Percentiles rank a stretch among this genome's conserved stretches.
Conservation (phyloP, 2,113 vertebrate species). For the Tupaia tana region DNA sequence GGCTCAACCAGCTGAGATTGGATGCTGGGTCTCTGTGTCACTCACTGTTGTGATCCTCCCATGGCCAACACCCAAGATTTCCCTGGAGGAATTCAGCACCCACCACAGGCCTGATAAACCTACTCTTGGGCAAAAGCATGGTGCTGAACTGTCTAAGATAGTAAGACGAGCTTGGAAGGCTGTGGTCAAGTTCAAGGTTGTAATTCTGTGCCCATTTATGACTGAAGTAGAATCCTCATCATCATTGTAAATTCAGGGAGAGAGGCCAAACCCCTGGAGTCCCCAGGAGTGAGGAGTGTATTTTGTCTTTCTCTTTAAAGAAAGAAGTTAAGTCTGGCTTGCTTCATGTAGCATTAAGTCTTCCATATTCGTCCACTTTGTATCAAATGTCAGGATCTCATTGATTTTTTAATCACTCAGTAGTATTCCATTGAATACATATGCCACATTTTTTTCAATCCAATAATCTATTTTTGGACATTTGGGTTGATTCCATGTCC, state of each 20-base stretch:
- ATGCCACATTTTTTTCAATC: too few species aligned
- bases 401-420: too few species aligned
- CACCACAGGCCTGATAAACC: accelerated
- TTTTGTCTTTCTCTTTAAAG: background rate
- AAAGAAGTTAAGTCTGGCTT: too few species aligned
- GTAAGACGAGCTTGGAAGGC: background rate
- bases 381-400: too few species aligned
- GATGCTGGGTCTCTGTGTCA: background rate
- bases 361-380: too few species aligned
- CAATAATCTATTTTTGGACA: too few species aligned
- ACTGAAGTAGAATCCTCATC: background rate
- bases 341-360: too few species aligned
- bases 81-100: background rate
- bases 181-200: background rate
- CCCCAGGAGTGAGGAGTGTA: background rate
- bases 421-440: too few species aligned
- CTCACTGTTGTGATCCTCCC: background rate
- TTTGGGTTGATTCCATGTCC: too few species aligned
- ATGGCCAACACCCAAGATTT: too few species aligned
- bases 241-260: background rate
- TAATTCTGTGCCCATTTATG: background rate
- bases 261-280: background rate
- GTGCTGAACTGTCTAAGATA: background rate
- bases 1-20: background rate
- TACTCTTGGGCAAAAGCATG: background rate